Evolutionary conservation across 2,113 vertebrate genomes (phyloP).

Genomic region (Equus quagga): DNA sequence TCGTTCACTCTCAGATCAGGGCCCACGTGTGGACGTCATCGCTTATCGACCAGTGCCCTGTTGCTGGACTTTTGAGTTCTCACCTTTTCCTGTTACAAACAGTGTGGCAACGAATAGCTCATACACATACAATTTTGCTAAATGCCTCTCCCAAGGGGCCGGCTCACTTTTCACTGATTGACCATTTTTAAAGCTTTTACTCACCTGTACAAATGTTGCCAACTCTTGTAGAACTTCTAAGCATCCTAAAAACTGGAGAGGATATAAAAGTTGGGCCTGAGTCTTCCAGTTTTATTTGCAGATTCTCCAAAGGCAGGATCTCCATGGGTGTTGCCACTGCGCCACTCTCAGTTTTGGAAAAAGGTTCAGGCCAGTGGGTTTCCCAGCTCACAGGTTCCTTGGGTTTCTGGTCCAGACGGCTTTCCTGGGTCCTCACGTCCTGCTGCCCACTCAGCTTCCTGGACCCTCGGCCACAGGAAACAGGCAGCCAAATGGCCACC

Average conservation of each 20-base stretch:
- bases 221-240: neutral
- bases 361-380: neutral
- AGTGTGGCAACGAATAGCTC: neutral
- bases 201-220: neutral
- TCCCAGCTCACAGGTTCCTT: neutral
- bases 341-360: neutral
- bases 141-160: neutral
- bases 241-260: neutral
- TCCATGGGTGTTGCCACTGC: neutral
- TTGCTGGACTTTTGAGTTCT: neutral
- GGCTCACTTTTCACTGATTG: neutral
- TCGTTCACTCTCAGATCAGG: fast-evolving
- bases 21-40: neutral
- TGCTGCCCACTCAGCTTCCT: neutral
- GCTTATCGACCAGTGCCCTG: neutral
- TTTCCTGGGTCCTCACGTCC: neutral
- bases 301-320: neutral
- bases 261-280: neutral
- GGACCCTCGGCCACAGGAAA: neutral
- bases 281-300: neutral
- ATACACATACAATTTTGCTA: neutral
- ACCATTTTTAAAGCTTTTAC: neutral
- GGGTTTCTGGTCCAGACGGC: neutral
- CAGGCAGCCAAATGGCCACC: neutral
- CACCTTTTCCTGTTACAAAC: neutral